A percentile compares a stretch with the other conserved stretches of the same genome.
Evolutionary conservation across 1,140 invertebrate genomes (phyloP).

Genomic region (Ceratosolen fusciceps): DNA sequence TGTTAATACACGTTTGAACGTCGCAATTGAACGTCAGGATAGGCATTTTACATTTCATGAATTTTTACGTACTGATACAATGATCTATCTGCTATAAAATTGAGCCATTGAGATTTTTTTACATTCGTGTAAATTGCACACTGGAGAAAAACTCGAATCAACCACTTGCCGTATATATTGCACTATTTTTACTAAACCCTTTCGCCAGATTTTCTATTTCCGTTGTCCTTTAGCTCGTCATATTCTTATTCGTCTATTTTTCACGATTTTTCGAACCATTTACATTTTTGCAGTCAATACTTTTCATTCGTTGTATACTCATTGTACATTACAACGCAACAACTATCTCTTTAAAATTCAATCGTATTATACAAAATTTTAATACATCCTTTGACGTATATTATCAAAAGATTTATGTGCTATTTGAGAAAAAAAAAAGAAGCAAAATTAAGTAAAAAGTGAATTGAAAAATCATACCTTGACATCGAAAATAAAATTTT

Average conservation of each 20-base stretch:
- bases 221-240: background rate
- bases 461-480: too few species aligned
- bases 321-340: background rate
- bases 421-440: background rate
- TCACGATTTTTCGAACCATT: slow-evolving; percentile 13
- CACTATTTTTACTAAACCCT: slow-evolving; percentile 1
- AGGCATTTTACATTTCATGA: too few species aligned
- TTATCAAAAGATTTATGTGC: background rate
- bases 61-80: too few species aligned
- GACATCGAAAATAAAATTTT: too few species aligned
- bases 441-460: too few species aligned
- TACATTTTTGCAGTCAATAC: slow-evolving; percentile 8
- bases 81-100: too few species aligned
- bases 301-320: slow-evolving; percentile 24
- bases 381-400: background rate
- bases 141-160: slow-evolving; percentile 3
- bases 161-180: slow-evolving; percentile 7
- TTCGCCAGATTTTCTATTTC: slow-evolving; percentile 13
- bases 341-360: background rate
- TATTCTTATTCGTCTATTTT: slow-evolving; percentile 5
- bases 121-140: slow-evolving; percentile 2
- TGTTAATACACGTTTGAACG: too few species aligned
- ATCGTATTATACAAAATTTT: background rate
- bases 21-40: too few species aligned
- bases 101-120: too few species aligned